Base-by-base conservation (phyloP, 2,113 vertebrate species). In the Notiomystis cincta region DNA sequence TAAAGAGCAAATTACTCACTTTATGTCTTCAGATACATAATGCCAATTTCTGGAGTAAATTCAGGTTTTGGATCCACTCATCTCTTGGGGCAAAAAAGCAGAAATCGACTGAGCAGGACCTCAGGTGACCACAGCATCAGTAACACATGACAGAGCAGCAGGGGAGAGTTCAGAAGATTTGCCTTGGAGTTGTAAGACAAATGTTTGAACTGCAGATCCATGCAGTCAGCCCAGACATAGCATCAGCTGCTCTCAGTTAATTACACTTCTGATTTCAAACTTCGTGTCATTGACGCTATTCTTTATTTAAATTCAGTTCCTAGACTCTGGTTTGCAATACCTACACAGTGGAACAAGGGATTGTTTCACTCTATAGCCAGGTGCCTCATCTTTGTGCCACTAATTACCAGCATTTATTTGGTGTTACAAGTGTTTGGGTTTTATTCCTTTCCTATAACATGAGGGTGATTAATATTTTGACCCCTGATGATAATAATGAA, bases 401-500 rank as follows among this genome's bases (percentile, higher is more conserved):
- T 92, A 82, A 78, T 79, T 82, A 33, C 70, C 44, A 33, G 17
- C 35, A 56, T 58, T 82, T 71, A 45, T 47, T 82, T 87, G 18
- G 40, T 78, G n/a, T 40, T 45, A 82, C 57, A 51, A 25, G 20
- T 57, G 20, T 6, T 80, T 35, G 45, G 37, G 15, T 3, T 21
- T 40, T 77, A n/a, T 53, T 84, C 37, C 48, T 60, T 88, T 83
- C 44, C 20, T 72, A 31, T 81, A 82, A 22, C 37, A 48, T 25
- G 64, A 60, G 37, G 45, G 42, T 89, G 75, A 85, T 96, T 92
- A 95, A 70, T 93, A 71, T 93, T 92, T 94, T 96, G 89, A 90
- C 90, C 93, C 13, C 40, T 45, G 28, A 35, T 84, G 75, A 79
- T 93, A 88, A 71, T 97, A 96, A 96, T 89, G 72, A 94, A 70